Evolutionary conservation across 2,113 vertebrate genomes (phyloP).

Genomic region (Oncorhynchus mykiss): DNA sequence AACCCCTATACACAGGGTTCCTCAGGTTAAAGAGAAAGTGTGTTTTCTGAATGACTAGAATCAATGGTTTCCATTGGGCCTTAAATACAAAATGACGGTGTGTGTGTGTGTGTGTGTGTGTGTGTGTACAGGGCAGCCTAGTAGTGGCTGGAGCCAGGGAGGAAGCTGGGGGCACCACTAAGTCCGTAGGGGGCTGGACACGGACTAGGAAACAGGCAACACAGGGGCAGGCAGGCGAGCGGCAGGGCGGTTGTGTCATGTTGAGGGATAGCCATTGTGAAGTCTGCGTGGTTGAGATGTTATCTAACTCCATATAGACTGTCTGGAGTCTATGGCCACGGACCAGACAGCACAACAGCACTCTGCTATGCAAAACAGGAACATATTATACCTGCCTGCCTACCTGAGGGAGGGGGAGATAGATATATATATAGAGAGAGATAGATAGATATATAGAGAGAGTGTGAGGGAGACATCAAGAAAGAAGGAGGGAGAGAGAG

Average conservation of each 20-base stretch:
- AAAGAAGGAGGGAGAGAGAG: not conserved
- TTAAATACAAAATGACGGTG: not conserved
- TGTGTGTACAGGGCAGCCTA: not conserved
- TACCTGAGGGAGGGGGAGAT: not conserved
- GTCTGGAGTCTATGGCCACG: conserved; percentile 22
- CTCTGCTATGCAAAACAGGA: not conserved
- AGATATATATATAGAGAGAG: too few relatives aligned
- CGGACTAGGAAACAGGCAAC: not conserved
- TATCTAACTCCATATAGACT: conserved; percentile 15
- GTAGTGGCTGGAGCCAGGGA: not conserved
- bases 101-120: not conserved
- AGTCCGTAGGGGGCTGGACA: not conserved
- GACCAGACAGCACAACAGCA: conserved; percentile 6
- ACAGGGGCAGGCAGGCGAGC: not conserved
- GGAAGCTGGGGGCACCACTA: not conserved
- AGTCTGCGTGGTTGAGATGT: conserved; percentile 9
- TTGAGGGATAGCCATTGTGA: conserved; percentile 14
- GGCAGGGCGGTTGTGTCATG: conserved; percentile 12
- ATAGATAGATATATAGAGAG: too few relatives aligned
- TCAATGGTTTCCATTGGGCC: not conserved
- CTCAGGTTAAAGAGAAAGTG: not conserved
- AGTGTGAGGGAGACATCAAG: not conserved
- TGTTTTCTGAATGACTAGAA: not conserved
- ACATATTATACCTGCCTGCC: not conserved
- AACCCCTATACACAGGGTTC: too few relatives aligned